Evolutionary conservation across 2,888 invertebrate species (phyloP), one percentile per base, ranked within the genome.

Genomic region (Empis stercorea): DNA sequence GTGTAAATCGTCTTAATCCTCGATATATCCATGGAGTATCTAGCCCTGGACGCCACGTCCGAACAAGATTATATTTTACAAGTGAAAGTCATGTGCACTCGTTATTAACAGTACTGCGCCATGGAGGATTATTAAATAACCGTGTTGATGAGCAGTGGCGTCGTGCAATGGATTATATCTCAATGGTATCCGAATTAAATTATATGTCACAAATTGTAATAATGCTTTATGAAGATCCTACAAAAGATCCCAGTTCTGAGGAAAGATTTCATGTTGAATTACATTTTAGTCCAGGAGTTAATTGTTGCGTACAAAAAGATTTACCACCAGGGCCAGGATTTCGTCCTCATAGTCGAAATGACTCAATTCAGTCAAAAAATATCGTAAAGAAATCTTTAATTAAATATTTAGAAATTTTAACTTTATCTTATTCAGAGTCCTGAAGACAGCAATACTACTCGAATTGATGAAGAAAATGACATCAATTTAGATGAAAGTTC

Each of bases 21-120:
- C 83, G 91, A 77, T 97, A 96, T 72, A 94, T 94, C 17, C 93
- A 94, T 68, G 97, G 97, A 38, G 97, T 99, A 52, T 92, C 95
- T 37, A 94, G 95, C 60, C 99, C 99, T 23, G 94, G 96, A 41
- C 77, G 99, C 39, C 97, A 99, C 73, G 99, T 99, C 23, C 79
- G 97, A 53, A 99, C 97, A 9, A 79, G 99, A n/a, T 76, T 99
- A 38, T 99, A 99, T 73, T 99, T 99, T 70, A 99, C 99, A 3
- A 96, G 95, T 66, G 99, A 99, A 74, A 94, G 94, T 64, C 99
- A 99, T 71, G 93, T 99, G 52, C 99, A 99, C 72, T 97, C 96
- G 10, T 72, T 99, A 52, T 79, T 99, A 54, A 97, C 96, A 4
- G 89, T 97, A 49, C 76, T 99, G 44, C 77, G 96, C 53, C 93